These are phyloP conservation scores for Zelleria hepariella DNA, from an alignment of 2,888 invertebrate species.

Conservation along the genomic window DNA sequence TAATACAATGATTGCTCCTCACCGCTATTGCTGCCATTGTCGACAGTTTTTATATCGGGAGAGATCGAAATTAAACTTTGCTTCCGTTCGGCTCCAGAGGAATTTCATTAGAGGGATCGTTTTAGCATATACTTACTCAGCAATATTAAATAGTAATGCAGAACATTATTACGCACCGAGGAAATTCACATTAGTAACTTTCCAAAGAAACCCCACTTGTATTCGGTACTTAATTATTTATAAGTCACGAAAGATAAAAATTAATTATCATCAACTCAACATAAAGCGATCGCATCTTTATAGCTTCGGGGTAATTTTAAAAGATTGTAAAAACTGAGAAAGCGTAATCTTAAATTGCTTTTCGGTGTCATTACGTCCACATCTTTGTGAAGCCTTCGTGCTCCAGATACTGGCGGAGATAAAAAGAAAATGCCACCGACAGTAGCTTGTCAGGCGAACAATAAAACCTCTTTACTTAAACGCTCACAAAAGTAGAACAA, in stretches of 20 bases:
- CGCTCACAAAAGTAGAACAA: background rate
- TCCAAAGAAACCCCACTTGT: background rate
- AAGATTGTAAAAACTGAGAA: background rate
- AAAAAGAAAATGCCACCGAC: background rate
- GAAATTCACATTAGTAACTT: too few relatives aligned
- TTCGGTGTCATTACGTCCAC: background rate
- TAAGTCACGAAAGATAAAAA: too few relatives aligned
- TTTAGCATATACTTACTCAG: too few relatives aligned
- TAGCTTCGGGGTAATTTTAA: background rate
- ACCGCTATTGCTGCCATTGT: background rate
- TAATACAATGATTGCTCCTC: background rate
- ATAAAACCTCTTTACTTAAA: background rate
- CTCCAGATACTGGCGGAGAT: background rate
- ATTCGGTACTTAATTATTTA: background rate
- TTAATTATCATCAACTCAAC: too few relatives aligned
- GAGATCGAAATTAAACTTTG: background rate
- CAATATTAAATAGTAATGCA: background rate
- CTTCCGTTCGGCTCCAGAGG: background rate
- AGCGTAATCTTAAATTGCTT: background rate
- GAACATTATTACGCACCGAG: background rate
- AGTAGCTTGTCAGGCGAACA: background rate
- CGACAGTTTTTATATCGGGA: background rate
- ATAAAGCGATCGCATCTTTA: background rate
- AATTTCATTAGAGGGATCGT: background rate
- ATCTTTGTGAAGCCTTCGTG: background rate